Evolutionary conservation across 2,113 vertebrate species (phyloP).

Genomic region (Tiliqua scincoides): DNA sequence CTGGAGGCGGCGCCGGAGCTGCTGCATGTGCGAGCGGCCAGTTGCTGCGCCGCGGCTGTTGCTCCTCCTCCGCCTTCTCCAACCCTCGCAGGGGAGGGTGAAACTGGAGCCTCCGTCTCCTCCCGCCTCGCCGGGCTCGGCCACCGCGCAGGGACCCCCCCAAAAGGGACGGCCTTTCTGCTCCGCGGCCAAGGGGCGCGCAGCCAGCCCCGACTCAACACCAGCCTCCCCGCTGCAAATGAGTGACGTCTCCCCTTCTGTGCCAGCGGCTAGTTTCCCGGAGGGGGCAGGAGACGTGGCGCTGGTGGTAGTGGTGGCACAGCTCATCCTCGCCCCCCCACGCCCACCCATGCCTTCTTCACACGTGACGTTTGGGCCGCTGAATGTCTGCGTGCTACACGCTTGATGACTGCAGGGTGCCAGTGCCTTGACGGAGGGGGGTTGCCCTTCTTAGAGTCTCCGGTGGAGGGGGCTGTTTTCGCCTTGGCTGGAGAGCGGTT

Average conservation of each 20-base stretch:
- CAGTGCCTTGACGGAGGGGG: too few relatives aligned
- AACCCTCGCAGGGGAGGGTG: not conserved
- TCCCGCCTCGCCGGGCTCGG: not conserved
- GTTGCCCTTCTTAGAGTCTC: too few relatives aligned
- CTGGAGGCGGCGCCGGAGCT: not conserved
- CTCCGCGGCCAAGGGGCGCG: not conserved
- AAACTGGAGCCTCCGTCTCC: not conserved
- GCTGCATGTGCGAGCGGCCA: not conserved
- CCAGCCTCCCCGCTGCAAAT: not conserved
- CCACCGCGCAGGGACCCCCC: not conserved
- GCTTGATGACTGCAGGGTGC: not conserved
- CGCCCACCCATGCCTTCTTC: not conserved
- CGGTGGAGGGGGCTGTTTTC: not conserved
- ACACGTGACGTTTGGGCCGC: not conserved
- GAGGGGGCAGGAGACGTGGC: not conserved
- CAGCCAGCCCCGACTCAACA: rapidly evolving
- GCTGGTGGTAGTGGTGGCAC: too few relatives aligned
- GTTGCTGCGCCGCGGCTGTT: too few relatives aligned
- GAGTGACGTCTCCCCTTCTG: not conserved
- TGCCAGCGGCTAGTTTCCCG: not conserved
- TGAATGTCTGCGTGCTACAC: too few relatives aligned
- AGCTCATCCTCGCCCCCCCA: not conserved
- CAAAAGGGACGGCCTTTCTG: constrained; percentile 22
- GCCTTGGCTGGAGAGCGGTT: not conserved
- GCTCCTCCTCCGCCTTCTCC: not conserved